Conservation (phyloP, 2,113 vertebrate species). For the Xiphophorus couchianus region DNA sequence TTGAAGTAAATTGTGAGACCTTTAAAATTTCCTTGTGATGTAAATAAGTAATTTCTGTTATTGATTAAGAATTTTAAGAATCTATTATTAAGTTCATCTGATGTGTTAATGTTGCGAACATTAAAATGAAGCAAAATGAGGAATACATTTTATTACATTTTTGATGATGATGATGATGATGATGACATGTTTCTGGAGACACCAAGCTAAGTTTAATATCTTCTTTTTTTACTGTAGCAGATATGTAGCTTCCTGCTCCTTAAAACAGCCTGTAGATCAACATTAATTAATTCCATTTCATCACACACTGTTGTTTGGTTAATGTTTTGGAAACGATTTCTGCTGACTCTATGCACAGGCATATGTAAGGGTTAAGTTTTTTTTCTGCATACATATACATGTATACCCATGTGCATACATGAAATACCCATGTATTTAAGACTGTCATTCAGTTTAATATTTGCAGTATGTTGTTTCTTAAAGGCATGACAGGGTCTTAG, state of each 20-base stretch:
- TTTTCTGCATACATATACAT: neutral
- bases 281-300: conserved; percentile 32
- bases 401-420: neutral
- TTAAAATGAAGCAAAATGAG: neutral
- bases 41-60: conserved; percentile 57
- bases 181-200: conserved; percentile 5
- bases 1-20: conserved; percentile 28
- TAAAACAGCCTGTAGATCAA: conserved; percentile 34
- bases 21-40: conserved; percentile 27
- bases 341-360: conserved; percentile 39
- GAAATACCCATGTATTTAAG: neutral
- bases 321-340: conserved; percentile 27
- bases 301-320: conserved; percentile 33
- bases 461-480: conserved; percentile 58
- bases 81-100: neutral
- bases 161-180: neutral
- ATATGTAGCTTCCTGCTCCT: conserved; percentile 15
- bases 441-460: conserved; percentile 39
- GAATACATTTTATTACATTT: neutral
- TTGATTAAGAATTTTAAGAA: conserved; percentile 33
- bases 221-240: neutral
- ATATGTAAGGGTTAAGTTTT: conserved; percentile 13
- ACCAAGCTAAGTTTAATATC: conserved; percentile 19
- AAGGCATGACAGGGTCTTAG: conserved; percentile 52
- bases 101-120: neutral